phyloP scores from a whole-genome alignment of 2,113 vertebrate genomes.

The Nibea coibor region DNA sequence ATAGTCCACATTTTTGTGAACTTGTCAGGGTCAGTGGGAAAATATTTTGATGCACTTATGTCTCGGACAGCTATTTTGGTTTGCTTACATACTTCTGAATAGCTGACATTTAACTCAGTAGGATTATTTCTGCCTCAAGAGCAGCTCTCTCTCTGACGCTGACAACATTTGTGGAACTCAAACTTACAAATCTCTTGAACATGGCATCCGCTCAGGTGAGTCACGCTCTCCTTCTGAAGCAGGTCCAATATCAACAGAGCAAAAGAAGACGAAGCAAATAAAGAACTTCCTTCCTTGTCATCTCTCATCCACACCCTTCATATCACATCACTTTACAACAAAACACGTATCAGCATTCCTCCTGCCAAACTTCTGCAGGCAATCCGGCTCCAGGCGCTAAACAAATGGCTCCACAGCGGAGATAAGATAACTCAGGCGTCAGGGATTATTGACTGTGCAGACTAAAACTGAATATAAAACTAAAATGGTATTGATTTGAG shows the following conservation, averaged over 20 bases:
- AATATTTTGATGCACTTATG: background rate
- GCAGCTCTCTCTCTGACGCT: background rate
- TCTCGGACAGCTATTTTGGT: background rate
- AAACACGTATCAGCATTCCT: constrained; percentile 47
- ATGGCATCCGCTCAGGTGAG: constrained; percentile 31
- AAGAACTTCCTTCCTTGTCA: background rate
- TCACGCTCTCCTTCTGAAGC: constrained; percentile 4
- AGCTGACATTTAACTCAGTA: constrained; percentile 1
- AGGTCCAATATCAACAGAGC: background rate
- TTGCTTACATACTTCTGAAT: background rate
- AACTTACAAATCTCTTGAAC: background rate
- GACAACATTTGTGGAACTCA: background rate
- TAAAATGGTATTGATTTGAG: constrained; percentile 57
- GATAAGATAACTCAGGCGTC: constrained; percentile 60
- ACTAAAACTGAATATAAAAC: constrained; percentile 60
- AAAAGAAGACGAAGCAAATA: background rate
- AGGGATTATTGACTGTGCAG: constrained; percentile 46
- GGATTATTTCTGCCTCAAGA: constrained; percentile 16
- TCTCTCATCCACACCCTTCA: constrained; percentile 38
- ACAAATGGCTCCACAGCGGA: constrained; percentile 51
- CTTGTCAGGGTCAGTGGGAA: no score
- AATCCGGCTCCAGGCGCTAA: constrained; percentile 27
- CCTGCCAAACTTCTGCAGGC: constrained; percentile 38
- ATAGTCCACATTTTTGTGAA: no score
- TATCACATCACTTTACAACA: constrained; percentile 28